phyloP scores from a whole-genome alignment of 37 sponge, comb jelly and placozoan genomes.

The Ianthella basta region DNA sequence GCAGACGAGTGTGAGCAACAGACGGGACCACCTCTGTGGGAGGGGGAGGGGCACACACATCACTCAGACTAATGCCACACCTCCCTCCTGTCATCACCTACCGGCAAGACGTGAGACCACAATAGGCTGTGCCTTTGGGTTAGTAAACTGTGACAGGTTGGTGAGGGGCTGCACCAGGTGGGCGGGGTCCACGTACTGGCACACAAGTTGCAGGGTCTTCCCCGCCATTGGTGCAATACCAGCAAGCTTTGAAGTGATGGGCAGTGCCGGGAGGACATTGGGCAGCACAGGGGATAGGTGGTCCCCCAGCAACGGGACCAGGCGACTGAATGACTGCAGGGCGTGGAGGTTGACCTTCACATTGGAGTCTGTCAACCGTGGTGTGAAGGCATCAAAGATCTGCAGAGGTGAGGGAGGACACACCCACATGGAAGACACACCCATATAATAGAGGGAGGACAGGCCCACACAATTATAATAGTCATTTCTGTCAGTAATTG shows the following conservation, averaged over 20 bases:
- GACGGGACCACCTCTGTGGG: conserved; percentile 20
- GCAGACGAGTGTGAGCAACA: conserved; percentile 40
- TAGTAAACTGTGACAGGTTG: conserved; percentile 64
- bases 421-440: background rate
- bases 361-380: conserved; percentile 82
- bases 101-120: conserved; percentile 78
- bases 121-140: conserved; percentile 72
- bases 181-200: conserved; percentile 67
- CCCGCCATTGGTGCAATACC: conserved; percentile 61
- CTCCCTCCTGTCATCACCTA: conserved; percentile 3
- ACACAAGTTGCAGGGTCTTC: conserved; percentile 64
- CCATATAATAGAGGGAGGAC: background rate
- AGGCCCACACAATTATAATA: no score
- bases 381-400: conserved; percentile 83
- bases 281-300: conserved; percentile 55
- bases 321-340: conserved; percentile 67
- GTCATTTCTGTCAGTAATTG: no score
- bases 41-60: conserved; percentile 27
- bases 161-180: conserved; percentile 74
- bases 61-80: no score
- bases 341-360: conserved; percentile 89
- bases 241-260: conserved; percentile 72
- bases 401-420: conserved; percentile 8
- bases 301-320: conserved; percentile 69
- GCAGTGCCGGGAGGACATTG: conserved; percentile 59